Percentiles rank a stretch among this genome's conserved stretches.
Evolutionary conservation across 2,113 vertebrate species (phyloP).

Genomic region (Narcine bancroftii): DNA sequence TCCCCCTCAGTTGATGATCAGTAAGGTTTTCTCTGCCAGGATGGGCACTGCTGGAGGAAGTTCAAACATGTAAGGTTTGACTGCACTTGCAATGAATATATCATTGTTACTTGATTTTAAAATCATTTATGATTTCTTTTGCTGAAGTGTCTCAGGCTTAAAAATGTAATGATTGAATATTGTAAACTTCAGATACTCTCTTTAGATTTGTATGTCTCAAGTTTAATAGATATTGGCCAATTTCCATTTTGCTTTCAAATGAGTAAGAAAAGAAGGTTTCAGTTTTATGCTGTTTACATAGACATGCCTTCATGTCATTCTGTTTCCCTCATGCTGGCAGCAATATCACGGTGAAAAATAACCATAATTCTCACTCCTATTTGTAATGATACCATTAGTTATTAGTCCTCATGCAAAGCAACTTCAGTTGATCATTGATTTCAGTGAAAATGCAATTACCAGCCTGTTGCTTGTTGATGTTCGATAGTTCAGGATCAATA

Average conservation of each 20-base stretch:
- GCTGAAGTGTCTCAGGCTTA: not conserved
- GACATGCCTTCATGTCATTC: not conserved
- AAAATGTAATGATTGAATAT: not conserved
- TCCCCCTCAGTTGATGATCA: conserved; percentile 81
- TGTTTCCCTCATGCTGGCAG: not conserved
- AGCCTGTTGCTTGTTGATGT: too few species aligned
- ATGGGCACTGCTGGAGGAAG: conserved; percentile 72
- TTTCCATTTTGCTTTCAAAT: not conserved
- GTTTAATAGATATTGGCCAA: not conserved
- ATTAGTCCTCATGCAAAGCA: not conserved
- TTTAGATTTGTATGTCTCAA: too few species aligned
- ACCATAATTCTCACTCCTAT: not conserved
- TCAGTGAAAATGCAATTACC: not conserved
- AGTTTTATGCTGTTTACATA: not conserved
- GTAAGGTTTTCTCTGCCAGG: conserved; percentile 77
- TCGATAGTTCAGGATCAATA: too few species aligned
- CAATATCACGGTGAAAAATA: not conserved
- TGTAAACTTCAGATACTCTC: not conserved
- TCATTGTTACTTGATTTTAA: not conserved
- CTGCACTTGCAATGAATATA: not conserved
- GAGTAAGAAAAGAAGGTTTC: not conserved
- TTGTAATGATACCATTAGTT: not conserved
- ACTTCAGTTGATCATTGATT: not conserved
- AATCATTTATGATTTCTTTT: not conserved
- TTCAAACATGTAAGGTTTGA: conserved; percentile 65